These are phyloP conservation scores for Odontesthes bonariensis DNA, from an alignment of 2,113 vertebrate genomes.

Conservation along the genomic window DNA sequence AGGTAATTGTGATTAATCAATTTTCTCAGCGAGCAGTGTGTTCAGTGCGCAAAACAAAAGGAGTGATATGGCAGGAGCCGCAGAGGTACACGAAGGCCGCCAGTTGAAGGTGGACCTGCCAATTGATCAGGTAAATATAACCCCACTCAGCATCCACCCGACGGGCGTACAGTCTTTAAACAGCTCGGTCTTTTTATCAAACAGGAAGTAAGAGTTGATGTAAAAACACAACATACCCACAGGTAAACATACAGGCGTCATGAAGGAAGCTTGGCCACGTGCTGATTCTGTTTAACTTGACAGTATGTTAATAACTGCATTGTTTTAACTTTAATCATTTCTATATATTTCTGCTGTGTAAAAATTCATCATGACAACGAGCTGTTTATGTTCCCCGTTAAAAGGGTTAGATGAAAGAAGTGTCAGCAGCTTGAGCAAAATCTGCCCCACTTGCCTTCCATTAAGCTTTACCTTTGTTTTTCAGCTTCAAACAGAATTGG, in stretches of 20 bases:
- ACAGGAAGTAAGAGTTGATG: conserved; percentile 35
- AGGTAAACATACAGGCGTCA: not conserved
- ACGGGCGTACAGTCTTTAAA: conserved; percentile 15
- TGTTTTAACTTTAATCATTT: conserved; percentile 18
- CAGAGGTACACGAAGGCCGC: conserved; percentile 72
- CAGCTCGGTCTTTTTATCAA: conserved; percentile 11
- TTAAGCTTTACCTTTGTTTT: conserved; percentile 27
- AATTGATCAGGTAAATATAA: conserved; percentile 73
- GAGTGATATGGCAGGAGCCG: conserved; percentile 69
- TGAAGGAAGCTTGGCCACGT: not conserved
- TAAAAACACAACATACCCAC: conserved; percentile 4
- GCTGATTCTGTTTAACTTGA: conserved; percentile 7
- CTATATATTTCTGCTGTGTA: not conserved
- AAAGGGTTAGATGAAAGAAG: conserved; percentile 5
- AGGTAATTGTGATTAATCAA: conserved; percentile 83
- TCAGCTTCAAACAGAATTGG: conserved; percentile 30
- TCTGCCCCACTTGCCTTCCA: not conserved
- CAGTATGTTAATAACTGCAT: not conserved
- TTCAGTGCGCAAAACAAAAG: conserved; percentile 78
- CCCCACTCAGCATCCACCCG: conserved; percentile 1
- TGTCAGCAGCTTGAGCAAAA: conserved; percentile 3
- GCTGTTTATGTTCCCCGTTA: conserved; percentile 22
- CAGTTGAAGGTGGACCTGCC: conserved; percentile 75
- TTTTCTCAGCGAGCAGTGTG: conserved; percentile 78
- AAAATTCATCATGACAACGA: conserved; percentile 19